A percentile compares a stretch with the other conserved stretches of the same genome.
Conservation (phyloP, 1,140 invertebrate genomes). For the Pogonomyrmex barbatus region DNA sequence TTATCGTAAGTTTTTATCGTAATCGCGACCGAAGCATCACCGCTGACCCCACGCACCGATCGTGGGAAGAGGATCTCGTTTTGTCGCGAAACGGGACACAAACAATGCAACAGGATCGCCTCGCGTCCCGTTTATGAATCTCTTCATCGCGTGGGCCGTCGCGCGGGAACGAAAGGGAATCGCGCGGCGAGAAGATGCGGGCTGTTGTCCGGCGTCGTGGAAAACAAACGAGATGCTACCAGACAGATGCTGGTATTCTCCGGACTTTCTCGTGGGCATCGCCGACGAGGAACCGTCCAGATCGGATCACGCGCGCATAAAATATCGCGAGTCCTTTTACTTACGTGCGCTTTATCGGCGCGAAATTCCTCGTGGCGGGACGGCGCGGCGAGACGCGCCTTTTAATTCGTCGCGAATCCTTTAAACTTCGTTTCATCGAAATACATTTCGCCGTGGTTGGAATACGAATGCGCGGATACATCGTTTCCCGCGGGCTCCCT, state of each 20-base stretch:
- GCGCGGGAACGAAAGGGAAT: not conserved
- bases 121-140: constrained; percentile 72
- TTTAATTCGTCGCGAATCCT: constrained; percentile 31
- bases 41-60: constrained; percentile 66
- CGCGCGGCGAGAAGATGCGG: constrained; percentile 58
- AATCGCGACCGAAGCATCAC: constrained; percentile 29
- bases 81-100: constrained; percentile 39
- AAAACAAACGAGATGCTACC: constrained; percentile 57
- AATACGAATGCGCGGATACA: constrained; percentile 19
- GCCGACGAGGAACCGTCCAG: constrained; percentile 20
- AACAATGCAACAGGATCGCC: constrained; percentile 60
- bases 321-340: constrained; percentile 43
- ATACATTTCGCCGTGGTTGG: not conserved
- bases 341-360: constrained; percentile 26
- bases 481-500: not conserved
- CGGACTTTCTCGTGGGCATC: constrained; percentile 32
- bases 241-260: constrained; percentile 48
- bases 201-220: constrained; percentile 39
- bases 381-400: not conserved
- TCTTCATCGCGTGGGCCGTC: constrained; percentile 69
- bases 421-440: constrained; percentile 35
- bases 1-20: constrained; percentile 64
- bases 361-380: constrained; percentile 31
- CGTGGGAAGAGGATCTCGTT: constrained; percentile 75
- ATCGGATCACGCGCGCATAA: constrained; percentile 50